Percentiles rank a stretch among this genome's conserved stretches.
Conservation (phyloP, 2,888 invertebrate genomes). For the Alviniconcha strummeri region DNA sequence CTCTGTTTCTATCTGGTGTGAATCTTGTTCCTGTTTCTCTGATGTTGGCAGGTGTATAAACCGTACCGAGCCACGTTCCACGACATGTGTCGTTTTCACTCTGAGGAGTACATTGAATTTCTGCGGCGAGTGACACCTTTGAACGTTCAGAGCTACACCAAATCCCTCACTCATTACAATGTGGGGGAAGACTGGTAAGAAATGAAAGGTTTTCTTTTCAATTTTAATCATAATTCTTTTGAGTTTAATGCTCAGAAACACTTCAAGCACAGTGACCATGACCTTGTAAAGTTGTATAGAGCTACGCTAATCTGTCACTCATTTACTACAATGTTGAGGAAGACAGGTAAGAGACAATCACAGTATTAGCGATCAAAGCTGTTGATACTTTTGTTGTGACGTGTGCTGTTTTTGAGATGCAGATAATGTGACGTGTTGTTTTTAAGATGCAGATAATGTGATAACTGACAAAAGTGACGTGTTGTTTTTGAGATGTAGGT, state of each 20-base stretch:
- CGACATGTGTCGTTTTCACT: slow-evolving; percentile 98
- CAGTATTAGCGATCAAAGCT: no score
- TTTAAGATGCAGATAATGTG: no score
- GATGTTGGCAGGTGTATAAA: slow-evolving; percentile 84
- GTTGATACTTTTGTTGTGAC: no score
- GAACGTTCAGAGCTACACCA: slow-evolving; percentile 93
- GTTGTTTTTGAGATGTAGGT: no score
- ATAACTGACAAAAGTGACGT: no score
- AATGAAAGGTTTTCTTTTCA: not conserved
- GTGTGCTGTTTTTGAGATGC: no score
- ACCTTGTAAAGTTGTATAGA: no score
- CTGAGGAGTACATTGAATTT: slow-evolving; percentile 98
- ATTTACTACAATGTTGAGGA: no score
- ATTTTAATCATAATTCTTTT: not conserved
- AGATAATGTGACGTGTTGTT: no score
- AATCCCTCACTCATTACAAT: slow-evolving; percentile 94
- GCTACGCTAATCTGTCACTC: no score
- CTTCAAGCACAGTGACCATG: no score
- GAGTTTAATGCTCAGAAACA: not conserved
- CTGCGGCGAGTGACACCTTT: slow-evolving; percentile 95
- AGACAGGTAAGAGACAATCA: no score
- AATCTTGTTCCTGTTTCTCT: not conserved
- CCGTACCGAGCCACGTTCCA: slow-evolving; percentile 95
- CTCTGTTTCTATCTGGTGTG: not conserved
- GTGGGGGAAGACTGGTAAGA: slow-evolving; percentile 94